Base-by-base conservation (phyloP, 2,113 vertebrate species). In the Atlantisia rogersi region DNA sequence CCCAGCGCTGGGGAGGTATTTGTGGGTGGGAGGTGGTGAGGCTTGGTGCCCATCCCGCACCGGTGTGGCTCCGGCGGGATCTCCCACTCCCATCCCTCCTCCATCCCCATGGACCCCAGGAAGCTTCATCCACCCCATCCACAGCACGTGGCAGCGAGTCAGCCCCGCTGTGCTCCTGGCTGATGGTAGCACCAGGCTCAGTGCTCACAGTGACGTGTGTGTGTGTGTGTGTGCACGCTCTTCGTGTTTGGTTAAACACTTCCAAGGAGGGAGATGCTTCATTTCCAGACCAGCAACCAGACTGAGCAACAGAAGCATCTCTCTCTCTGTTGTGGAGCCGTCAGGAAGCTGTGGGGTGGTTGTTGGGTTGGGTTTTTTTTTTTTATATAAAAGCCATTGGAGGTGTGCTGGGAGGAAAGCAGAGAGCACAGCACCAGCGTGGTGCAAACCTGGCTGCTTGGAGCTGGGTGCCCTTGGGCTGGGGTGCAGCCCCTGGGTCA, bases 21-120 rank as follows among this genome's bases (percentile, higher is more conserved):
- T 0, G 8, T 18, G 52, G 50, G 29, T 3, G 31, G 26, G 52
- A 71, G 53, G 39, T 0, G 3, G 48, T 3, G 0, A 17, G 42
- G 19, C 21, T 63, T 13, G 19, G 21, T 48, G 10, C 40, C 40
- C 7, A 0, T 24, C 20, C 64, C 6, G 31, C 5, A 0, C 15
- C 5, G 0, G 15, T 6, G 40, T 48, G 24, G 50, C 35, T 40
- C 15, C 15, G 1, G 37, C 7, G 12, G 2, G 0, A 28, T 14
- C 28, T 50, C 62, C 62, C 3, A 0, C 11, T 10, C 56, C 84
- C 25, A 16, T 56, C 42, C 14, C 6, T 3, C 8, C 5, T 29
- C 5, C 18, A 32, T 24, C 44, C 56, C 18, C 25, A 2, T 0
- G 3, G 39, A 11, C 44, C 56, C 18, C 25, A 2, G 0, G 3